These are phyloP conservation scores for Catagonus wagneri DNA, from an alignment of 2,113 vertebrate genomes.

Conservation along the genomic window DNA sequence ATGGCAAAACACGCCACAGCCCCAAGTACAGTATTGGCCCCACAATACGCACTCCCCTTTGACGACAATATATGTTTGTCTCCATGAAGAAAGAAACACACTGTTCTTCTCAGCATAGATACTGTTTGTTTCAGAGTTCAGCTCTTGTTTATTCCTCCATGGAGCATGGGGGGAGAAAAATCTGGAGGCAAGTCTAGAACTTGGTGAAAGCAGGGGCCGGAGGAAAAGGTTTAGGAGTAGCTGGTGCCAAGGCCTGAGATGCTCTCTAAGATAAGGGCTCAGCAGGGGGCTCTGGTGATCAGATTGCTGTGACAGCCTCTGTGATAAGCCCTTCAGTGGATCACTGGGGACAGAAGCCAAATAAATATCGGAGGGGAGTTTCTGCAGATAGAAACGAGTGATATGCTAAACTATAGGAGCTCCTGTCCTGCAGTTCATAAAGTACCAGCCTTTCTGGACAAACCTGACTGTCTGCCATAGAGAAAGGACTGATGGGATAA, in stretches of 20 bases:
- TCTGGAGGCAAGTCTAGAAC: background rate
- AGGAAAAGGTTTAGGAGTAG: background rate
- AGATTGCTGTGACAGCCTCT: background rate
- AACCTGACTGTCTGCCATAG: background rate
- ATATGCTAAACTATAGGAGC: background rate
- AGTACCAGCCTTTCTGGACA: background rate
- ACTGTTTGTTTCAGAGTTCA: background rate
- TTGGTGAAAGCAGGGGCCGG: background rate
- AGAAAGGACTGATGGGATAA: background rate
- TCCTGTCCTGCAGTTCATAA: background rate
- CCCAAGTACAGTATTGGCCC: background rate
- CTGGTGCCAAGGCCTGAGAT: background rate
- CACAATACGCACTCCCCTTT: background rate
- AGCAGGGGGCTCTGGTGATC: background rate
- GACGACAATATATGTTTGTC: background rate
- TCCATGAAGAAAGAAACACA: slow-evolving; percentile 26
- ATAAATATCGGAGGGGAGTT: background rate
- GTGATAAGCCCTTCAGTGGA: background rate
- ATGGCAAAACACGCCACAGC: background rate
- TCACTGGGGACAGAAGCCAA: background rate
- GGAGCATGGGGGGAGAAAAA: background rate
- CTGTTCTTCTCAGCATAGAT: slow-evolving; percentile 24
- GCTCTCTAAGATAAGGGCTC: background rate
- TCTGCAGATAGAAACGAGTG: background rate
- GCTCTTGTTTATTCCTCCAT: background rate